These are phyloP conservation scores for Etheostoma cragini DNA, from an alignment of 2,113 vertebrate genomes.

Conservation along the genomic window DNA sequence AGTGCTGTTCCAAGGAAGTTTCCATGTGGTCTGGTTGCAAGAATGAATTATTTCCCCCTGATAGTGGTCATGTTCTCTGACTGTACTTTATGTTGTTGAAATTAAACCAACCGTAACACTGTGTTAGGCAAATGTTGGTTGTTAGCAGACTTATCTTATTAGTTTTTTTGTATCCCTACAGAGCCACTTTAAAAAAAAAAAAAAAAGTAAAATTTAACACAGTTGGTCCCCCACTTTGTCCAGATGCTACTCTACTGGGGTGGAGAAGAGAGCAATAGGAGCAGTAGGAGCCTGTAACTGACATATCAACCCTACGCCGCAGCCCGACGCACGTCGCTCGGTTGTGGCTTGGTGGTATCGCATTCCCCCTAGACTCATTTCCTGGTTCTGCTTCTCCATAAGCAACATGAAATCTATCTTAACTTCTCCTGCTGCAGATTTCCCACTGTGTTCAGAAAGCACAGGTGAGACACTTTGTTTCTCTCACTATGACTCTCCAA, in stretches of 20 bases:
- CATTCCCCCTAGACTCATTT: too few species aligned
- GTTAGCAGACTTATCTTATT: background rate
- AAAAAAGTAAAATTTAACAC: background rate
- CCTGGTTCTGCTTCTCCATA: too few species aligned
- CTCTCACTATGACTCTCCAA: too few species aligned
- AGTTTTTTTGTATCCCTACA: background rate
- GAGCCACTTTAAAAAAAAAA: too few species aligned
- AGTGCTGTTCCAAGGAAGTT: background rate
- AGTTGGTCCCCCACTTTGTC: background rate
- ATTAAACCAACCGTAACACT: background rate
- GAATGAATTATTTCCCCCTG: conserved; percentile 4
- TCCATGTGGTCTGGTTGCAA: conserved; percentile 2
- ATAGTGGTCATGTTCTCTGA: background rate
- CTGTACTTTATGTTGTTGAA: background rate
- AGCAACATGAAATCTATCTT: too few species aligned
- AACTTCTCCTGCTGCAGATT: too few species aligned
- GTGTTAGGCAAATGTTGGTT: background rate
- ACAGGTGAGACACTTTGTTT: too few species aligned
- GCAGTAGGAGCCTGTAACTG: background rate
- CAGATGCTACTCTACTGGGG: background rate
- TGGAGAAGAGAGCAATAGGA: background rate
- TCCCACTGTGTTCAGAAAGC: too few species aligned
- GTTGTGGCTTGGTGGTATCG: too few species aligned
- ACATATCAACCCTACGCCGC: background rate
- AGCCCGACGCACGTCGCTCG: too few species aligned